Evolutionary conservation across 2,888 invertebrate genomes (phyloP).

Genomic region (Apeira syringaria): DNA sequence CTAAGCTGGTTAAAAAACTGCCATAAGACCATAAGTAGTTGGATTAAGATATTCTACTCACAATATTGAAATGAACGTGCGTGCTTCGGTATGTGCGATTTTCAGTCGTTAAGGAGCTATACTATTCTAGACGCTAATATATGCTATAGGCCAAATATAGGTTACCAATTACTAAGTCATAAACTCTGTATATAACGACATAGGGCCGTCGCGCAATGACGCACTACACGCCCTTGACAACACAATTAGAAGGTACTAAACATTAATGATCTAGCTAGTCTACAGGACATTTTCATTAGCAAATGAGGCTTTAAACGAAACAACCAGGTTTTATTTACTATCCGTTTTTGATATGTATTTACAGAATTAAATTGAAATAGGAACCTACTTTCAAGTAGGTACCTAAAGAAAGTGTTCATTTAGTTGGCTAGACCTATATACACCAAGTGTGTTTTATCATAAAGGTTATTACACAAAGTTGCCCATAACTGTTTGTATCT

Average conservation of each 20-base stretch:
- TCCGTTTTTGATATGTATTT: not conserved
- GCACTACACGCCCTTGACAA: constrained; percentile 46
- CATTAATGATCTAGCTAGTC: constrained; percentile 36
- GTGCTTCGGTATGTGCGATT: constrained; percentile 6
- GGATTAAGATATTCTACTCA: no score
- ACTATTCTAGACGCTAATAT: constrained; percentile 27
- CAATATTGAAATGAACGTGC: not conserved
- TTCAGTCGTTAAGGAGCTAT: constrained; percentile 11
- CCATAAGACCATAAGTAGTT: no score
- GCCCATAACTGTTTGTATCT: no score
- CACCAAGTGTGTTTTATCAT: no score
- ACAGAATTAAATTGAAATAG: no score
- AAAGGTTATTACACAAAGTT: no score
- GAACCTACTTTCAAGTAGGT: no score
- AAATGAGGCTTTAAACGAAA: not conserved
- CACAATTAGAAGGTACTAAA: constrained; percentile 42
- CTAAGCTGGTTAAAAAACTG: no score
- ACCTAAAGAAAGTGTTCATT: no score
- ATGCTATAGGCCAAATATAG: no score
- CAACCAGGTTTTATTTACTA: no score
- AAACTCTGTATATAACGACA: constrained; percentile 13
- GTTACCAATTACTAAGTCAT: constrained; percentile 15
- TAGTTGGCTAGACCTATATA: no score
- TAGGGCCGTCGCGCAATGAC: constrained; percentile 33
- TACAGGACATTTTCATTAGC: constrained; percentile 16